Evolutionary conservation across 2,888 invertebrate species (phyloP).

Genomic region (Orthosia cruda): DNA sequence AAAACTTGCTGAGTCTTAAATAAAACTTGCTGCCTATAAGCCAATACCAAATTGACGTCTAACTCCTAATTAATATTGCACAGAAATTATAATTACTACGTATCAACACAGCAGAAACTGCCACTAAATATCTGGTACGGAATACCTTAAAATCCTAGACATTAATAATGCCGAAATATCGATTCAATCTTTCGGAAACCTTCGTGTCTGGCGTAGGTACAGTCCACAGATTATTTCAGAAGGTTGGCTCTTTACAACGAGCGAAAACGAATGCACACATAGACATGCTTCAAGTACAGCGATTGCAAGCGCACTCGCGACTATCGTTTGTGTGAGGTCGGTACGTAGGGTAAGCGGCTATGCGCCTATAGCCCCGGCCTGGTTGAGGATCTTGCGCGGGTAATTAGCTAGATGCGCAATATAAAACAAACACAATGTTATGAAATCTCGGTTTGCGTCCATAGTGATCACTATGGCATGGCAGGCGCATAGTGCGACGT

Average conservation of each 20-base stretch:
- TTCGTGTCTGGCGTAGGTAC: slow-evolving; percentile 28
- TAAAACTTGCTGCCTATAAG: not conserved
- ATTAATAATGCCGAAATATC: slow-evolving; percentile 62
- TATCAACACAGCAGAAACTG: not conserved
- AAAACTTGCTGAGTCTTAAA: not conserved
- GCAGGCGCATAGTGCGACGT: too few species aligned
- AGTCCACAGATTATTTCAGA: not conserved
- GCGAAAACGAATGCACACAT: not conserved
- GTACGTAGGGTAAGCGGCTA: too few species aligned
- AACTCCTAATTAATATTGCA: not conserved
- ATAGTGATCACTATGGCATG: too few species aligned
- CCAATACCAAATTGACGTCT: not conserved
- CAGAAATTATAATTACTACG: slow-evolving; percentile 1
- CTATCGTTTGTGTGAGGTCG: not conserved
- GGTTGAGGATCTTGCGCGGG: too few species aligned
- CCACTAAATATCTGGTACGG: slow-evolving; percentile 12
- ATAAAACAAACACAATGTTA: too few species aligned
- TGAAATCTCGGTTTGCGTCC: too few species aligned
- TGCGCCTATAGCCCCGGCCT: too few species aligned
- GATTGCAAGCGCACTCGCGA: not conserved
- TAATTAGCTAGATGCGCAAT: too few species aligned
- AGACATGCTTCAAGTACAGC: not conserved
- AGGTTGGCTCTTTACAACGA: fast-evolving
- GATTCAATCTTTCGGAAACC: slow-evolving; percentile 55
- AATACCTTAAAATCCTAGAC: slow-evolving; percentile 50